phyloP scores from a whole-genome alignment of 2,888 invertebrate genomes.

The Platycheirus albimanus region DNA sequence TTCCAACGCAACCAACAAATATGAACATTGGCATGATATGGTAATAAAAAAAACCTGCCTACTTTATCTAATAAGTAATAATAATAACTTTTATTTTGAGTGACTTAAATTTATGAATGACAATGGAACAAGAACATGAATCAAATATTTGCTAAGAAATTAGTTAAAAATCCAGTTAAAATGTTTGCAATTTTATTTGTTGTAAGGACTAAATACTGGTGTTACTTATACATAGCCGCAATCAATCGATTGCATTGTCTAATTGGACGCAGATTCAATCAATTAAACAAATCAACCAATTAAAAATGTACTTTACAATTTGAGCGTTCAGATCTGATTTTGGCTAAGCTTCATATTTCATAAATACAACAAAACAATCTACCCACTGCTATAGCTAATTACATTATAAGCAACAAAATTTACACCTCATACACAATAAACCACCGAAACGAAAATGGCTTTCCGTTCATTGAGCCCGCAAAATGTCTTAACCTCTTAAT shows the following conservation, averaged over 20 bases:
- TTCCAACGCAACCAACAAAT: too few species aligned
- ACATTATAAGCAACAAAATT: conserved; percentile 40
- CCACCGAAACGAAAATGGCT: conserved; percentile 42
- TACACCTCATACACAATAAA: conserved; percentile 55
- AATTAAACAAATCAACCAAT: not conserved
- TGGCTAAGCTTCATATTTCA: not conserved
- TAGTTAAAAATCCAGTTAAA: too few species aligned
- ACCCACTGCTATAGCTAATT: conserved; percentile 10
- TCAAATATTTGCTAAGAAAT: too few species aligned
- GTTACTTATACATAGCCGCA: too few species aligned
- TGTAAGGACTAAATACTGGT: not conserved
- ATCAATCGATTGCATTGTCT: not conserved
- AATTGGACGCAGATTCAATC: too few species aligned
- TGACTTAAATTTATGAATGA: too few species aligned
- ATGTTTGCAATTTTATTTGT: too few species aligned
- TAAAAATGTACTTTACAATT: not conserved
- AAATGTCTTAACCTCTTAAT: conserved; percentile 67
- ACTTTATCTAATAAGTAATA: too few species aligned
- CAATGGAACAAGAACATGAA: too few species aligned
- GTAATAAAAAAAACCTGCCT: too few species aligned
- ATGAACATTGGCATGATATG: too few species aligned
- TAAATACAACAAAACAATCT: not conserved
- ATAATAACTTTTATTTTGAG: too few species aligned
- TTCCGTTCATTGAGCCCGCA: conserved; percentile 31
- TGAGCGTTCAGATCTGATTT: not conserved